Base-by-base conservation (phyloP, 2,888 invertebrate species). In the Arge pagana region DNA sequence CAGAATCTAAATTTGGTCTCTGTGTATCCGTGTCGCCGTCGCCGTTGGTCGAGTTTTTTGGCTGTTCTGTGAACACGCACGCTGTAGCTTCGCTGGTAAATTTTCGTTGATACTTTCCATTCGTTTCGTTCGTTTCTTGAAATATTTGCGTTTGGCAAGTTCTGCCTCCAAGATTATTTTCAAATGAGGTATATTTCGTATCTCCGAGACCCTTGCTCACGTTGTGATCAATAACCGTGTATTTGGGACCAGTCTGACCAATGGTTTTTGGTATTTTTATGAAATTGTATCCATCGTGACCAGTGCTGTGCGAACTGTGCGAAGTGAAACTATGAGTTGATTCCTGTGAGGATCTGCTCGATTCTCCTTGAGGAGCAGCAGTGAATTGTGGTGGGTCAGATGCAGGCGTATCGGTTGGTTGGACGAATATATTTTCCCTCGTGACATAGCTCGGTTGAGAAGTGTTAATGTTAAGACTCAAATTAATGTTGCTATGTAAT, bases 181-280 rank as follows among this genome's bases (percentile, higher is more conserved):
- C 50, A n/a, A 11, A 11, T 7, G 53, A 53, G 4, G 53, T 53
- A 31, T 52, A 53, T 50, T 33, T 58, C 11, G 55, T 57, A 4
- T 60, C 60, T 8, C 59, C 60, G 33, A 60, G 59, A 6, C 60
- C 60, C 40, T 59, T 60, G 28, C 52, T 54, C 19, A 35, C 57
- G 16, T 60, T 60, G 11, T 41, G 37, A 54, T 60, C 60, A 15
- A 57, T 37, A 5, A 60, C 56, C 3, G 54, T 43, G 26, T 51
- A 54, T 10, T 42, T 43, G 6, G 21, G 26, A n/a, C 41, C 8
- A 1, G 50, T 13, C 11, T 26, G n/a, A 31, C 24, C 19, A 8
- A 24, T 31, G n/a, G 30, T 15, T 2, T 31, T 45, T 7, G 31
- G 33, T 6, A 23, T 35, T 35, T 35, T 31, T 6, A 35, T 33